These are phyloP conservation scores for Diploptera punctata DNA, from an alignment of 2,888 invertebrate species.

Conservation along the genomic window DNA sequence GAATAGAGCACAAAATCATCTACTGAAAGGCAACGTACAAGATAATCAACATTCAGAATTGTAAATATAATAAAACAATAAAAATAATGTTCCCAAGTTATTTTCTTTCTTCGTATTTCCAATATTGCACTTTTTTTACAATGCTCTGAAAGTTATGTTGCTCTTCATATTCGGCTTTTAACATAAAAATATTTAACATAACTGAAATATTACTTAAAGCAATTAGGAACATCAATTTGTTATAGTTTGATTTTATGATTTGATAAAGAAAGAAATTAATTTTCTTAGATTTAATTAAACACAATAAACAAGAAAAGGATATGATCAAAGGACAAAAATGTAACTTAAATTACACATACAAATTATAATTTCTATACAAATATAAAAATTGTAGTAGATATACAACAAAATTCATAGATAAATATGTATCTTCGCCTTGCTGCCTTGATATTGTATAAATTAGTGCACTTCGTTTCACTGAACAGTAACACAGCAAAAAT, in stretches of 20 bases:
- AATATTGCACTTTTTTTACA: constrained; percentile 24
- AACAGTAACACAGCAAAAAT: constrained; percentile 9
- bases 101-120: constrained; percentile 22
- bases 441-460: constrained; percentile 3
- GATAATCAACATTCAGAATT: not conserved
- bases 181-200: constrained; percentile 20
- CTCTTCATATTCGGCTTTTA: constrained; percentile 15
- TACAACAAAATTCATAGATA: no score
- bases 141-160: constrained; percentile 18
- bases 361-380: no score
- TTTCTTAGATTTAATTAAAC: no score
- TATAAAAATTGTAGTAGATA: no score
- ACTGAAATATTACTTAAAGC: constrained; percentile 32
- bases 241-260: constrained; percentile 17
- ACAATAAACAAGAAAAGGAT: no score
- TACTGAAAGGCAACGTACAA: not conserved
- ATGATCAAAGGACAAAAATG: no score
- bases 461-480: not conserved
- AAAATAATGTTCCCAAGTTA: constrained; percentile 16
- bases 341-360: no score
- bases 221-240: constrained; percentile 31
- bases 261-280: no score
- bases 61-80: not conserved
- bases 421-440: constrained; percentile 2
- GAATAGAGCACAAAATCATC: no score